Percentiles rank a stretch among this genome's conserved stretches.
These are phyloP conservation scores for Cyprinodon diabolis DNA, from an alignment of 2,797 vertebrate species.

Conservation along the genomic window DNA sequence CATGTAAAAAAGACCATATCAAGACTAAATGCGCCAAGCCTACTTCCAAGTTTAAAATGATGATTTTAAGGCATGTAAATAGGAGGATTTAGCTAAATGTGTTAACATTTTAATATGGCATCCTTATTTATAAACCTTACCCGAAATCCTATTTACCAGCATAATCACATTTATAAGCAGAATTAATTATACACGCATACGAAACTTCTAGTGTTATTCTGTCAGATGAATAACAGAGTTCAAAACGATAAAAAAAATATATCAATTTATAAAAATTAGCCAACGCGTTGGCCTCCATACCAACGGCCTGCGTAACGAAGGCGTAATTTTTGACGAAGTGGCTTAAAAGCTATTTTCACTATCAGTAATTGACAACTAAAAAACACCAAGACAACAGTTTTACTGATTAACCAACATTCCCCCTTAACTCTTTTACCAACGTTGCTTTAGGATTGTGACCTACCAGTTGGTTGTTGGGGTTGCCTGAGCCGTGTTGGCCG, in stretches of 20 bases:
- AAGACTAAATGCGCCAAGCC: background rate
- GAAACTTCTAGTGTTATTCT: background rate
- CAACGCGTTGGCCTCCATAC: background rate
- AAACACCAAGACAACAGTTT: rapidly evolving
- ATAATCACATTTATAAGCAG: too few species aligned
- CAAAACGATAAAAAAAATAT: background rate
- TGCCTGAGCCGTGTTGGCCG: slow-evolving; percentile 81
- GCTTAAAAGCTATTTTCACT: background rate
- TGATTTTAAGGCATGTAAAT: too few species aligned
- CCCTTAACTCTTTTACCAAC: rapidly evolving
- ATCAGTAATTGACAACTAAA: background rate
- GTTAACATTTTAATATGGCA: too few species aligned
- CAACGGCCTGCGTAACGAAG: slow-evolving; percentile 15
- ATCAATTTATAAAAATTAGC: background rate
- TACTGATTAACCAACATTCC: rapidly evolving
- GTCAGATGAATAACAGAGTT: too few species aligned
- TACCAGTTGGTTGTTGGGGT: slow-evolving; percentile 77
- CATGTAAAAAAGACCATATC: too few species aligned
- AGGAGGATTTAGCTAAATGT: too few species aligned
- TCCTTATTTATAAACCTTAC: too few species aligned
- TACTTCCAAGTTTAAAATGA: background rate
- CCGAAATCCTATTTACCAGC: too few species aligned
- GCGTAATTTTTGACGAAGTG: background rate
- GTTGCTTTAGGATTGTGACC: slow-evolving; percentile 10
- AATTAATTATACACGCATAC: background rate